A percentile compares a stretch with the other conserved stretches of the same genome.
phyloP scores from a whole-genome alignment of 2,888 invertebrate genomes.

The Aelia acuminata region DNA sequence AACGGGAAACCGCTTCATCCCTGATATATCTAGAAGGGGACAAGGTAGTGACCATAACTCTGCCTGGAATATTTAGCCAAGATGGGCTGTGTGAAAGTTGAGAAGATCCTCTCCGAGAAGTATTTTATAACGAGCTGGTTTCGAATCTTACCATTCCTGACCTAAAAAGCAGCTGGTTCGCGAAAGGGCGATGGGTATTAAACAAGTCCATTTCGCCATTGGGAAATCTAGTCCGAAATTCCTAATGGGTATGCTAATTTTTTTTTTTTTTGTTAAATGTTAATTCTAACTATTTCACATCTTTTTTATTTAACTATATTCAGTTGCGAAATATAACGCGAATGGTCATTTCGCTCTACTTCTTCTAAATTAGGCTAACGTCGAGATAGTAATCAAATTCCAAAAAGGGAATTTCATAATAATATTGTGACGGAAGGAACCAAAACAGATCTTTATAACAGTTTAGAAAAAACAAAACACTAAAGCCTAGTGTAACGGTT shows the following conservation, averaged over 20 bases:
- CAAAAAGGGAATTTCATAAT: too few species aligned
- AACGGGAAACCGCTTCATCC: not conserved
- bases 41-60: not conserved
- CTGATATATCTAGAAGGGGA: not conserved
- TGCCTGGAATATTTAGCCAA: not conserved
- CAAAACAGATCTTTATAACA: too few species aligned
- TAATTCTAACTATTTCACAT: not conserved
- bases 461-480: too few species aligned
- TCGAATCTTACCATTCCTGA: constrained; percentile 2
- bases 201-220: not conserved
- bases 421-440: too few species aligned
- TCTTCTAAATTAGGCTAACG: not conserved
- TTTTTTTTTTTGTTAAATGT: not conserved
- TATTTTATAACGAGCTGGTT: constrained; percentile 34
- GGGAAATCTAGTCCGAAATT: not conserved
- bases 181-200: constrained; percentile 26
- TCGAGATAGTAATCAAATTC: not conserved
- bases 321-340: not conserved
- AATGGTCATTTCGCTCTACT: not conserved
- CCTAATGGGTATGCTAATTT: not conserved
- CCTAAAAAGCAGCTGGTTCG: constrained; percentile 22
- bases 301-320: not conserved
- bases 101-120: not conserved
- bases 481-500: too few species aligned
- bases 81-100: constrained; percentile 9